Base-by-base conservation (phyloP, 2,888 invertebrate genomes). In the Noctua fimbriata region DNA sequence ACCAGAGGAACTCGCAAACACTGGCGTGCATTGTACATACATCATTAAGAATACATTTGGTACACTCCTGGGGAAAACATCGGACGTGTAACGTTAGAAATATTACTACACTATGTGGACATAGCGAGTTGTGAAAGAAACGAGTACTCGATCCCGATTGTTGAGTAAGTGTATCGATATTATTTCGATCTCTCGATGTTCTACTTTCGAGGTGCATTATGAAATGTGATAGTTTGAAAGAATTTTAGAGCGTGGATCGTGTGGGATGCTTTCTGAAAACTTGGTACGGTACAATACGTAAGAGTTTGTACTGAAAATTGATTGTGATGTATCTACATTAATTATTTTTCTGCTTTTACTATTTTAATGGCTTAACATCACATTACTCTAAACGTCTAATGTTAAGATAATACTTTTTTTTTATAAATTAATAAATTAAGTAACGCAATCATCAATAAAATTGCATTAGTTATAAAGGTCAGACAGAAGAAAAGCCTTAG, bases 21-120 rank as follows among this genome's bases (percentile, higher is more conserved):
- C 71, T 83, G 67, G 73, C 77, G 78, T 85, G 88, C 85, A 87
- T 82, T 67, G 81, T 78, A 79, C 71, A 82, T 78, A 79, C 71
- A 82, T 89, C 89, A 87, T 90, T 87, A 89, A 86, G 81, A 90
- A 90, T 89, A 87, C 90, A 90, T 90, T 90, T 90, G 86, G 74
- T 82, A 79, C 81, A 84, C 81, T 81, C 86, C 63, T 74, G 69
- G 73, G 81, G 81, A 70, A 75, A 73, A 73, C 81, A 77, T 84
- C 75, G 52, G 73, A 84, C 83, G 73, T 65, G 77, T 78, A 83
- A 85, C 78, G 73, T 84, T 79, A 83, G 86, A 89, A 86, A 85
- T 87, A 88, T 88, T 83, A 74, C 81, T 80, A 73, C 81, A 87
- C 75, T 73, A 65, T 85, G 76, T 87, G 66, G 58, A 88, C 78